Evolutionary conservation across 2,797 vertebrate species (phyloP).

Genomic region (Adrianichthys oophorus): DNA sequence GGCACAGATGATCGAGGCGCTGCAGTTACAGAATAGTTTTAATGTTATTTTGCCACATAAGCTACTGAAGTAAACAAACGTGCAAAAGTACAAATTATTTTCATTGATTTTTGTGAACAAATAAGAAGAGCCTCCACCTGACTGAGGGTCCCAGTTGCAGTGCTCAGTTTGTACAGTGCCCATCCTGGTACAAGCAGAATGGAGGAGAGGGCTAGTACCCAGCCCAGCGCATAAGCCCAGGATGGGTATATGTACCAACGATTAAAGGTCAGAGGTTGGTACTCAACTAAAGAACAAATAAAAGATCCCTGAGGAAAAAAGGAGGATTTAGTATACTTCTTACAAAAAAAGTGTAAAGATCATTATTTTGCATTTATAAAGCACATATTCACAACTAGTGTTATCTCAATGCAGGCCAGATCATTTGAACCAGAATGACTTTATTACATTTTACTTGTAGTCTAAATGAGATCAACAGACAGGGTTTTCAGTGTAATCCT

Average conservation of each 20-base stretch:
- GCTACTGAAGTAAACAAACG: too few species aligned
- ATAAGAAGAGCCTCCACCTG: slow-evolving; percentile 53
- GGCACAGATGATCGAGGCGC: slow-evolving; percentile 50
- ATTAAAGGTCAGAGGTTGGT: slow-evolving; percentile 82
- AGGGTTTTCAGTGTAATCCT: too few species aligned
- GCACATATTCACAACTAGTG: too few species aligned
- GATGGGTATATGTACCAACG: slow-evolving; percentile 82
- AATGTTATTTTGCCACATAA: too few species aligned
- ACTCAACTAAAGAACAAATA: slow-evolving; percentile 80
- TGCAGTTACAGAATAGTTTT: slow-evolving; percentile 17
- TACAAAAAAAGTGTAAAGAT: background rate
- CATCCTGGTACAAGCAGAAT: slow-evolving; percentile 80
- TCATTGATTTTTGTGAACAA: background rate
- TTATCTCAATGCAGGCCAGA: too few species aligned
- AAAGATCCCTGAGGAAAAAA: slow-evolving; percentile 69
- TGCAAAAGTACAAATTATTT: background rate
- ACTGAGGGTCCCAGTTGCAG: slow-evolving; percentile 57
- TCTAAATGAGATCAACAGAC: too few species aligned
- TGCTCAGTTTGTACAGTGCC: slow-evolving; percentile 54
- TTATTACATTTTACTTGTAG: too few species aligned
- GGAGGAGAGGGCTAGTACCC: slow-evolving; percentile 83
- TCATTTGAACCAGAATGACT: too few species aligned
- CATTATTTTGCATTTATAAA: too few species aligned
- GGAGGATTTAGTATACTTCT: background rate
- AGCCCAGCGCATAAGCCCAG: slow-evolving; percentile 83